Percentiles rank a stretch among this genome's conserved stretches.
phyloP scores from a whole-genome alignment of 2,888 invertebrate genomes.

The Eristalis tenax region DNA sequence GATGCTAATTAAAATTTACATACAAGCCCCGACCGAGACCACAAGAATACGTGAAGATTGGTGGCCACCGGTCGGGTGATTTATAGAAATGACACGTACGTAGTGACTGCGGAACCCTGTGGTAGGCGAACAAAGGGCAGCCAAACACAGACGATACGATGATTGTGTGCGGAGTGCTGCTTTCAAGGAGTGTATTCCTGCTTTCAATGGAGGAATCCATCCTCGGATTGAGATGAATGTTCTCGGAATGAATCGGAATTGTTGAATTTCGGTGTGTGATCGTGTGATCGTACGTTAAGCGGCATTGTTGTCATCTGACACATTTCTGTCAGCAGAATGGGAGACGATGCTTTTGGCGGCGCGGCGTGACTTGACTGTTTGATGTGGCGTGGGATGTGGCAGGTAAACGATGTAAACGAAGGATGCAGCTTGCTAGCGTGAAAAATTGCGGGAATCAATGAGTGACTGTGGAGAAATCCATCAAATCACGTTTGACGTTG shows the following conservation, averaged over 20 bases:
- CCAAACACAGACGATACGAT: constrained; percentile 32
- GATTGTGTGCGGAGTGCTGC: constrained; percentile 33
- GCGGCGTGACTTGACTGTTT: background rate
- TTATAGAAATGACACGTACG: constrained; percentile 34
- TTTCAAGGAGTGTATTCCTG: constrained; percentile 22
- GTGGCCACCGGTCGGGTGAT: constrained; percentile 17
- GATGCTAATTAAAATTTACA: constrained; percentile 35
- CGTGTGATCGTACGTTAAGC: constrained; percentile 9
- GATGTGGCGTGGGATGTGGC: constrained; percentile 10
- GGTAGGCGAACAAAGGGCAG: constrained; percentile 38
- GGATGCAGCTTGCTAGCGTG: constrained; percentile 10
- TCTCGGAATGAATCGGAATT: background rate
- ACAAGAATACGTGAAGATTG: constrained; percentile 8
- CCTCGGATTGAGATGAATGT: constrained; percentile 20
- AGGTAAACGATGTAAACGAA: background rate
- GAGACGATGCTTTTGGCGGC: constrained; percentile 35
- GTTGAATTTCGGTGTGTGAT: constrained; percentile 34
- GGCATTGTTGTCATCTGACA: constrained; percentile 52
- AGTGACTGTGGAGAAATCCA: constrained; percentile 33
- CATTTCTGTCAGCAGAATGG: constrained; percentile 57
- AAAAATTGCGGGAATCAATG: constrained; percentile 39
- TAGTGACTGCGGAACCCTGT: constrained; percentile 10
- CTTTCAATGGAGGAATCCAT: background rate
- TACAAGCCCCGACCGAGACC: background rate
- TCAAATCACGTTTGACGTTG: constrained; percentile 31